Conservation (phyloP, 2,113 vertebrate species). For the Ranitomeya variabilis region DNA sequence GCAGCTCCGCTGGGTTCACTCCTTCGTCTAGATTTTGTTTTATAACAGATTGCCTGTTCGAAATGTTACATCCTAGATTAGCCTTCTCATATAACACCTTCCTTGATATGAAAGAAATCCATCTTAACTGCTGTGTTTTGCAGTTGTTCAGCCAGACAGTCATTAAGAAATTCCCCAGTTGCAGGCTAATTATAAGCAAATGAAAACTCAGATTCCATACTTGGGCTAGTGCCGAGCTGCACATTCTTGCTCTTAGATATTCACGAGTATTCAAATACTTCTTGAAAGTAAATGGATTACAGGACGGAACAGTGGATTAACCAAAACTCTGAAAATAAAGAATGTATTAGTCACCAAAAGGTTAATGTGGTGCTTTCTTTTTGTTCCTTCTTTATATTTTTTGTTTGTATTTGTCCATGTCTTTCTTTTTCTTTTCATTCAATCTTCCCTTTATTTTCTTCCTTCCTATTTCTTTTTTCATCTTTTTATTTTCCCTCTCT, state of each 20-base stretch:
- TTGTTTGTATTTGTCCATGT: not conserved
- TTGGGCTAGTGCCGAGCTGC: conserved; percentile 32
- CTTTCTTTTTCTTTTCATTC: not conserved
- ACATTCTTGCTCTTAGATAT: conserved; percentile 38
- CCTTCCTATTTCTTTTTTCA: too few relatives aligned
- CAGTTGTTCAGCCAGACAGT: conserved; percentile 26
- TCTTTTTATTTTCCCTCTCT: too few relatives aligned
- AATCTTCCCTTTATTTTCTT: too few relatives aligned
- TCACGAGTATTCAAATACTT: conserved; percentile 36
- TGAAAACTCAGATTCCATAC: conserved; percentile 28
- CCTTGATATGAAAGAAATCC: not conserved
- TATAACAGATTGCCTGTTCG: not conserved
- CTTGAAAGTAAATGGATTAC: conserved; percentile 10
- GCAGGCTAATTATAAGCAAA: conserved; percentile 29
- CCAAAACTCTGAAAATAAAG: not conserved
- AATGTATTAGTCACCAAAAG: not conserved
- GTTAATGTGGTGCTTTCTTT: not conserved
- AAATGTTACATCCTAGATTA: conserved; percentile 39
- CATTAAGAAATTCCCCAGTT: conserved; percentile 26
- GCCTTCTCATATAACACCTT: conserved; percentile 31
- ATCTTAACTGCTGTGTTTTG: conserved; percentile 25
- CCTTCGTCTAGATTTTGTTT: not conserved
- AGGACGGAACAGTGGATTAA: conserved; percentile 13
- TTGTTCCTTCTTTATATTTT: too few relatives aligned
- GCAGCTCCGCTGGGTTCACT: not conserved